Conservation (phyloP, 2,888 invertebrate genomes). For the Agonopterix alstromeriana region DNA sequence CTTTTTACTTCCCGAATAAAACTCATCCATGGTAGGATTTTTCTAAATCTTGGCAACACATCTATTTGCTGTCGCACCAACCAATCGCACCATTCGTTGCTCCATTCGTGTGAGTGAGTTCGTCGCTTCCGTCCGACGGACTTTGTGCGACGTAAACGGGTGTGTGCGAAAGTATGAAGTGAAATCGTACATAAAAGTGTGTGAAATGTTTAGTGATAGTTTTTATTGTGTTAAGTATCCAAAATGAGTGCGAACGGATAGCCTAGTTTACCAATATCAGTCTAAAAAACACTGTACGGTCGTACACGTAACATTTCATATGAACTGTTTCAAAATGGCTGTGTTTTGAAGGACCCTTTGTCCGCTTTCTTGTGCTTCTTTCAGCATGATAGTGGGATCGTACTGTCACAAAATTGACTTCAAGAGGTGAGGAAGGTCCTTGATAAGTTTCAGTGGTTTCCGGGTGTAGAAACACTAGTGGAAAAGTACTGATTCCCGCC, state of each 20-base stretch:
- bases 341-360: slow-evolving; percentile 83
- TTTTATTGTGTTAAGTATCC: slow-evolving; percentile 61
- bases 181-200: slow-evolving; percentile 71
- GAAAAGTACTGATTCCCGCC: slow-evolving; percentile 66
- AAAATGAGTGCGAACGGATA: slow-evolving; percentile 75
- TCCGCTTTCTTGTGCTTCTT: slow-evolving; percentile 78
- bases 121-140: slow-evolving; percentile 61
- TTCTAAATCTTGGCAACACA: slow-evolving; percentile 31
- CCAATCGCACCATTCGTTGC: slow-evolving; percentile 25
- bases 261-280: slow-evolving; percentile 37
- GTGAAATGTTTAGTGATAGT: slow-evolving; percentile 75
- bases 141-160: slow-evolving; percentile 68
- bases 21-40: slow-evolving; percentile 16
- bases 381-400: slow-evolving; percentile 83
- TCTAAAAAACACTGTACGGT: slow-evolving; percentile 44
- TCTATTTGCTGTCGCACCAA: slow-evolving; percentile 16
- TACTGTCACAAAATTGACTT: slow-evolving; percentile 78
- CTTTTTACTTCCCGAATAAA: too few species aligned
- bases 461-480: slow-evolving; percentile 39
- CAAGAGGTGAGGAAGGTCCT: slow-evolving; percentile 76
- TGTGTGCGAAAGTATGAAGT: slow-evolving; percentile 76
- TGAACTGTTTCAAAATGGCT: slow-evolving; percentile 82
- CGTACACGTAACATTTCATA: slow-evolving; percentile 71
- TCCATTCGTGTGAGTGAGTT: slow-evolving; percentile 57
- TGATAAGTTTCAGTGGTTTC: slow-evolving; percentile 31